Evolutionary conservation across 2,113 vertebrate species (phyloP), one percentile per base, ranked within the genome.

Genomic region (Trogon surrucura): DNA sequence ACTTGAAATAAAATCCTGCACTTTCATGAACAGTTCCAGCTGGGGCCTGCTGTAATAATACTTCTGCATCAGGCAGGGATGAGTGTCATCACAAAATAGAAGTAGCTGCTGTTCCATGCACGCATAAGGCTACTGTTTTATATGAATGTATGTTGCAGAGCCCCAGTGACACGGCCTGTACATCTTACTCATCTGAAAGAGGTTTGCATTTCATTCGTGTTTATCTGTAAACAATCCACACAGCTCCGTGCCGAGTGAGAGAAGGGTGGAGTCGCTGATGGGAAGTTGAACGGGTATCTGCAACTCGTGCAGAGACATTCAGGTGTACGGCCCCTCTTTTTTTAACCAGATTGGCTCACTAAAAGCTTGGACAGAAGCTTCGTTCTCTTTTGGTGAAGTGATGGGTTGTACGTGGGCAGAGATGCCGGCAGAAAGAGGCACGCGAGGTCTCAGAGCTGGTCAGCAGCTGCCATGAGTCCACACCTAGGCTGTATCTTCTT

Each of bases 1-100:
- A 44, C 86, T 93, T 88, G 88, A 92, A 92, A 92, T 85, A 92
- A 96, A 96, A 70, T 53, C 69, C 71, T 71, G 86, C 69, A n/a
- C 70, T 92, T 93, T 45, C n/a, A 82, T 54, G 78, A 93, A 75
- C 70, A 77, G 38, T 80, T 83, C 66, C 85, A 89, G 60, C 73
- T 90, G 64, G 72, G 75, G 12, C 26, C 80, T 66, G 45, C 72
- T 80, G 66, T 51, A 70, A 74, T 87, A 72, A 69, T 66, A 21
- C 91, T 91, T 91, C 65, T 86, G 4, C 51, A 61, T 84, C 80
- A 93, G 70, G 29, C 67, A 45, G 73, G 45, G 73, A 50, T 77
- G 81, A 88, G 74, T 81, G 41, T 89, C 57, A 87, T 45, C 61
- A 56, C 56, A 21, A 81, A 81, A 71, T 2, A 89, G 61, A 56